Base-by-base conservation (phyloP, 37 sponge, comb jelly and placozoan genomes). In the Beroe ovata region DNA sequence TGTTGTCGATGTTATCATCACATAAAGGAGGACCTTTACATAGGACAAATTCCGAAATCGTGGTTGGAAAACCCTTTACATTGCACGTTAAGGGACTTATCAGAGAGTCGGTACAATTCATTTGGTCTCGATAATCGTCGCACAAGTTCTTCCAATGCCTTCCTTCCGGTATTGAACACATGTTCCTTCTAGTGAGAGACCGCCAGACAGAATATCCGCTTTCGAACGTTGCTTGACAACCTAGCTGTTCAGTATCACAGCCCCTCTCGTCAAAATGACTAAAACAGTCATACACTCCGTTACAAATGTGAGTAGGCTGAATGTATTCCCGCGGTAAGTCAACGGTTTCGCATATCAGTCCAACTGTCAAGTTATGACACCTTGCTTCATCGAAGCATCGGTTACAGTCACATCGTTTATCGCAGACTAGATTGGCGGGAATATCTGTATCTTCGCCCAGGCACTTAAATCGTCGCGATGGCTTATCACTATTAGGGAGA, bases 51-150 rank as follows among this genome's bases (percentile, higher is more conserved):
- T 62, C 63, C 4, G 63, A 62, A 23, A 62, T 62, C 8, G 63
- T 62, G 19, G 63, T 62, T 20, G 63, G 63, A 62, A n/a, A 62
- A 4, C 63, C 63, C 8, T 16, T 23, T 3, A 62, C 63, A 62
- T 62, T 62, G 29, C 63, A 62, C 20, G 29, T 25, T 23, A 62
- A 25, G 63, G 59, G 63, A 62, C 63, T 62, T 4, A 62, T 62
- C 63, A 6, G 8, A 14, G 63, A 62, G 29, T 38, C 71, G 4
- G 71, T 69, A 69, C 71, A 69, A 21, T 69, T 69, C 71, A 69
- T 69, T 25, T 69, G 71, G 20, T 69, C 71, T 35, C 38, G 18
- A 25, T 8, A 8, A 25, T 69, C 71, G 38, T 11, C 6, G 32
- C 71, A 69, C 4, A 69, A 16, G 18, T 25, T 1, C 19, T 8